Base-by-base conservation (phyloP, 1,140 invertebrate species). In the Maconellicoccus hirsutus region DNA sequence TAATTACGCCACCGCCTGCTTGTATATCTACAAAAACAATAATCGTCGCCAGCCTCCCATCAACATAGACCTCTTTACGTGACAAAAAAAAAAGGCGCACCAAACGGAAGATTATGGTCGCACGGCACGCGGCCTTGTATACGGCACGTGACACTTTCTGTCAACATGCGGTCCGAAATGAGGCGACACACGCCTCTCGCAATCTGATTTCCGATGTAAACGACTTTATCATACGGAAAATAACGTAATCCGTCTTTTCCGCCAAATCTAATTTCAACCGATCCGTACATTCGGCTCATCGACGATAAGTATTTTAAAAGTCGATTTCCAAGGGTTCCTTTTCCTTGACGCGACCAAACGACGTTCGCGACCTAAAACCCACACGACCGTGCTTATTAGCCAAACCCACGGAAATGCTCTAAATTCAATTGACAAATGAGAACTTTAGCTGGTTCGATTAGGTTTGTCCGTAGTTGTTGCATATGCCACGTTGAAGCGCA, bases 191-290 rank as follows among this genome's bases (percentile, higher is more conserved):
- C 26, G 42, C 7, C 27, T 23, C 27, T 19, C 61, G 38, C 59
- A 71, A 73, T 73, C 72, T 73, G 70, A 70, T 73, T 25, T 52
- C n/a, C 42, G n/a, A 52, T 52, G 42, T 52, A 52, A 52, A 52
- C 42, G 42, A 52, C 42, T 52, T 19, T 52, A 52, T 52, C 42
- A 52, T 52, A 52, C 42, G 42, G 42, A 52, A 52, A 52, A 52
- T 52, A 52, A 52, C 42, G n/a, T 52, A 52, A 52, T 52, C 42
- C 42, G 42, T 52, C 42, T 52, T 52, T 52, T 52, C 42, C 42
- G 42, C 12, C 42, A 52, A 52, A 52, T 52, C 42, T 52, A 52
- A 52, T 52, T 52, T 52, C 12, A 52, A 52, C 10, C 42, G 29
- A 33, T 33, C 29, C 29, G 29, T 52, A 19, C 42, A 2, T 52